These are phyloP conservation scores for Malurus splendens DNA, from an alignment of 2,797 vertebrate species.

Conservation along the genomic window DNA sequence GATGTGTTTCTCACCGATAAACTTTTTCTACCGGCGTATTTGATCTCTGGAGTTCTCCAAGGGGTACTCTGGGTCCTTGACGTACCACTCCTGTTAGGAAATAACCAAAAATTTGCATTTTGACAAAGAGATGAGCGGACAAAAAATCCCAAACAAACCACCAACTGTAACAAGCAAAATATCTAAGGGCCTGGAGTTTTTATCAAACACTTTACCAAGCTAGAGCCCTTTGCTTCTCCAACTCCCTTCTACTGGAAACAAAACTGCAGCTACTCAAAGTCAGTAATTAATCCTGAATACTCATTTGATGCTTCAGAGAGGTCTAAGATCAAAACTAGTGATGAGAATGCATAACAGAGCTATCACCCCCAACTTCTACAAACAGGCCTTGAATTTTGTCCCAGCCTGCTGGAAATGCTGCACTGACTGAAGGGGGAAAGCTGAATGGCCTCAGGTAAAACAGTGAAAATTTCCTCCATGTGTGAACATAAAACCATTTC, in stretches of 20 bases:
- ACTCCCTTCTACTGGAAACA: not conserved
- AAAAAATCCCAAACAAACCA: not conserved
- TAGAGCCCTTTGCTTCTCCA: not conserved
- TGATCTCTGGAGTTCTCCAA: conserved; percentile 83
- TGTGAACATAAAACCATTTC: not conserved
- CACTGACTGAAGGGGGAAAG: not conserved
- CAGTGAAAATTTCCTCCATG: not conserved
- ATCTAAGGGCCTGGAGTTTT: not conserved
- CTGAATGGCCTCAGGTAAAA: not conserved
- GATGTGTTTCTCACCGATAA: conserved; percentile 85
- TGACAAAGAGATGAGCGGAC: not conserved
- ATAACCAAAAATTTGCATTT: not conserved
- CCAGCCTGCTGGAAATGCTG: not conserved
- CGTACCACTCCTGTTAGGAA: conserved; percentile 76
- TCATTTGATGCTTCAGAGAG: not conserved
- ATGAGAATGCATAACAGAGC: not conserved
- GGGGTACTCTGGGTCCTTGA: conserved; percentile 76
- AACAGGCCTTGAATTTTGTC: not conserved
- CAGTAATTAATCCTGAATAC: not conserved
- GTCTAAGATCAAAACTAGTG: not conserved
- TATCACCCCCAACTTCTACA: not conserved
- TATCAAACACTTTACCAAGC: not conserved
- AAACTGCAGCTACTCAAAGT: not conserved
- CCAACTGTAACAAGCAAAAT: not conserved
- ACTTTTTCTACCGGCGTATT: conserved; percentile 83